phyloP scores from a whole-genome alignment of 2,113 vertebrate species.

The Euleptes europaea region DNA sequence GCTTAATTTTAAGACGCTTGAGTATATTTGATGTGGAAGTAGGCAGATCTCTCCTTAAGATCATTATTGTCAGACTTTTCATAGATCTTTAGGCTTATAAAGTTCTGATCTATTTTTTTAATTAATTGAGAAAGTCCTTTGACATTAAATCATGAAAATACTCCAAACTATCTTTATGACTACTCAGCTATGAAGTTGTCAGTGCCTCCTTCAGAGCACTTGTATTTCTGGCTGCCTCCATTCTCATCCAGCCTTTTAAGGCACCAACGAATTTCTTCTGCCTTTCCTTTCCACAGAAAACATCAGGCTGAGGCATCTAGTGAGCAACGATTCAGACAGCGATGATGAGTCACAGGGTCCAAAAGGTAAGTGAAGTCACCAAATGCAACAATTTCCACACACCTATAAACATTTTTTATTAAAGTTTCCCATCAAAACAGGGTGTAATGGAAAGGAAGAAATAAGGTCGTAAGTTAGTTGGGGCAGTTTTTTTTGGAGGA shows the following conservation, averaged over 20 bases:
- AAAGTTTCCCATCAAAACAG: background rate
- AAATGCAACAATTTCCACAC: background rate
- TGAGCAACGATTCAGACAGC: slow-evolving; percentile 88
- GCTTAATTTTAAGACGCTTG: background rate
- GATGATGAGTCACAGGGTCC: slow-evolving; percentile 85
- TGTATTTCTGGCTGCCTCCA: background rate
- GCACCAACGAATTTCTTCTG: slow-evolving; percentile 1
- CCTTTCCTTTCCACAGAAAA: slow-evolving; percentile 82
- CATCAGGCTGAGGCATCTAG: slow-evolving; percentile 89
- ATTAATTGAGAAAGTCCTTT: background rate
- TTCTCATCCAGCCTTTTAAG: background rate
- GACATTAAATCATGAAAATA: background rate
- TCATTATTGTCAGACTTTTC: background rate
- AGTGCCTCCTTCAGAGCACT: background rate
- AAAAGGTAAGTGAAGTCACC: slow-evolving; percentile 81
- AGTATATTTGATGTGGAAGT: background rate
- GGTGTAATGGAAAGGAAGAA: background rate
- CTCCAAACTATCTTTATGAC: background rate
- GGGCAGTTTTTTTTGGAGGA: background rate
- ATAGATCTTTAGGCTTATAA: background rate
- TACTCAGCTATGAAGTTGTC: background rate
- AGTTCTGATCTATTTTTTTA: background rate
- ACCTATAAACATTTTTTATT: background rate
- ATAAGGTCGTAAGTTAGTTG: background rate
- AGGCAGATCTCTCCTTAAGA: background rate